A percentile compares a stretch with the other conserved stretches of the same genome.
Conservation (phyloP, 2,797 vertebrate species). For the Chrysocyon brachyurus region DNA sequence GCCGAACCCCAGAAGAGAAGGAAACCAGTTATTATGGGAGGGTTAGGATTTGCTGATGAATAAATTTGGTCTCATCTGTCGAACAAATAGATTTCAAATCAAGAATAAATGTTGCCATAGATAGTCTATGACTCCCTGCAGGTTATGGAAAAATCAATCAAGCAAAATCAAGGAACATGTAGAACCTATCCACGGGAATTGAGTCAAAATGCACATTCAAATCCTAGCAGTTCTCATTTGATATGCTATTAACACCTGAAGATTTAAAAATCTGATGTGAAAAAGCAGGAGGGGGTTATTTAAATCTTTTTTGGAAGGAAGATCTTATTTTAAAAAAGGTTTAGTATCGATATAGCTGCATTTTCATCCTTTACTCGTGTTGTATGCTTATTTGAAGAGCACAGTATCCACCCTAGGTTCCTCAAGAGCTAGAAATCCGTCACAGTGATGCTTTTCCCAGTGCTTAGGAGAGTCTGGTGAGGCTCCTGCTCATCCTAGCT, state of each 20-base stretch:
- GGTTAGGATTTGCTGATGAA: not conserved
- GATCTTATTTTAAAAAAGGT: not conserved
- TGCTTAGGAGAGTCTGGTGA: not conserved
- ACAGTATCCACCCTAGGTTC: not conserved
- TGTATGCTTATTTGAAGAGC: not conserved
- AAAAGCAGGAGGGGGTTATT: not conserved
- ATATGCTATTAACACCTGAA: slow-evolving; percentile 17
- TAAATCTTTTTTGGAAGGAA: slow-evolving; percentile 25
- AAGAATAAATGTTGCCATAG: slow-evolving; percentile 14
- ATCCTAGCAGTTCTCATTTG: not conserved
- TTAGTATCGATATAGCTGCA: not conserved
- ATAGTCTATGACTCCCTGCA: not conserved
- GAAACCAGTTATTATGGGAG: not conserved
- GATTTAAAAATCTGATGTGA: slow-evolving; percentile 18
- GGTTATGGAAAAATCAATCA: slow-evolving; percentile 61
- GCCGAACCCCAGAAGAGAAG: not conserved
- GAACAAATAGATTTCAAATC: slow-evolving; percentile 65
- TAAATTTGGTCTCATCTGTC: slow-evolving; percentile 29
- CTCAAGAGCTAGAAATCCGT: not conserved
- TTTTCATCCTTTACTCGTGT: not conserved
- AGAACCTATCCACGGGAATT: slow-evolving; percentile 65
- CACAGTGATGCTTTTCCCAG: not conserved
- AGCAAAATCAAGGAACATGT: slow-evolving; percentile 81
- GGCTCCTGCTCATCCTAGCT: not conserved
- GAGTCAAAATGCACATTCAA: slow-evolving; percentile 1